Evolutionary conservation across 2,113 vertebrate genomes (phyloP).

Genomic region (Clarias magur): DNA sequence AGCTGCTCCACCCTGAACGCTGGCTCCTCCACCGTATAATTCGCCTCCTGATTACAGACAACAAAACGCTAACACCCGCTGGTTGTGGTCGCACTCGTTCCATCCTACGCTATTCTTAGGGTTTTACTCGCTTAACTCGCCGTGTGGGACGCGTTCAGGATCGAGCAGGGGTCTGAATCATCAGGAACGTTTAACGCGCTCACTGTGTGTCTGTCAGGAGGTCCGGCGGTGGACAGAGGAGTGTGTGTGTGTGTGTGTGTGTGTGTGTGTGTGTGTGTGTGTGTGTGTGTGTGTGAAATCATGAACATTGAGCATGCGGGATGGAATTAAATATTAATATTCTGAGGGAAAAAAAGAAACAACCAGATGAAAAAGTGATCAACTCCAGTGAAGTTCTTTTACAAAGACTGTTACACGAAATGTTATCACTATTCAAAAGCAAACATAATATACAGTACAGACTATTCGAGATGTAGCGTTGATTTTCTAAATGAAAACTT

Average conservation of each 20-base stretch:
- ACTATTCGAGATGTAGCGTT: background rate
- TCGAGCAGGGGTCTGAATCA: background rate
- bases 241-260: no score
- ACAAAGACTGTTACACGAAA: background rate
- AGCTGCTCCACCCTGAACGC: slow-evolving; percentile 62
- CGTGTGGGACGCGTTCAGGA: slow-evolving; percentile 58
- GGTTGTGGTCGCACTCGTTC: slow-evolving; percentile 72
- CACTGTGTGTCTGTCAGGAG: background rate
- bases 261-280: no score
- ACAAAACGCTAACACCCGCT: slow-evolving; percentile 58
- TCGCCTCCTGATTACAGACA: slow-evolving; percentile 75
- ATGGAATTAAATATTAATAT: background rate
- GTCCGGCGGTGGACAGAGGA: background rate
- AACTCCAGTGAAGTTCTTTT: background rate
- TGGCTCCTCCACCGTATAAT: slow-evolving; percentile 70
- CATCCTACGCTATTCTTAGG: slow-evolving; percentile 65
- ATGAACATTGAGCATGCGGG: background rate
- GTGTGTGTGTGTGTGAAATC: background rate
- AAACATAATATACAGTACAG: no score
- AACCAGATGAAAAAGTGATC: background rate
- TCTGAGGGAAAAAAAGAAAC: background rate
- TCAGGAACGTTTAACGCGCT: background rate
- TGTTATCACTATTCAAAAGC: background rate
- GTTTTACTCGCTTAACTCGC: slow-evolving; percentile 61
- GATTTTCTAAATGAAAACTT: background rate